Conservation (phyloP, 2,888 invertebrate genomes). For the Hyposoter dolosus region DNA sequence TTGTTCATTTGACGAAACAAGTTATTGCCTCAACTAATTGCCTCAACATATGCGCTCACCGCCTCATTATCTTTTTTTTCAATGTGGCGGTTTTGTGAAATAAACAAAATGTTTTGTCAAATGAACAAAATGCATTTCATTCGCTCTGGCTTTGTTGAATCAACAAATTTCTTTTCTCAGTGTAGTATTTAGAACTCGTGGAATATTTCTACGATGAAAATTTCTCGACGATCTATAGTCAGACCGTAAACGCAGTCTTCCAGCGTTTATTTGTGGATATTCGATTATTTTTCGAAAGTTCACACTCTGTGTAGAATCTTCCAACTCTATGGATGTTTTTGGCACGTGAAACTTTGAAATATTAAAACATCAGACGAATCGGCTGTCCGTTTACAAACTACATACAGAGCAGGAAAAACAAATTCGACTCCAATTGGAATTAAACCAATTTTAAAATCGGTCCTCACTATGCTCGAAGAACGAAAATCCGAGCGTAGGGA, state of each 20-base stretch:
- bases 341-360: conserved; percentile 24
- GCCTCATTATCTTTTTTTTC: too few relatives aligned
- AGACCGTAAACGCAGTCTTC: conserved; percentile 29
- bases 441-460: conserved; percentile 1
- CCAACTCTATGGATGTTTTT: conserved; percentile 1
- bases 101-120: too few relatives aligned
- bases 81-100: too few relatives aligned
- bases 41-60: too few relatives aligned
- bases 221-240: conserved; percentile 10
- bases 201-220: conserved; percentile 15
- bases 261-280: conserved; percentile 58
- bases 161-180: too few relatives aligned
- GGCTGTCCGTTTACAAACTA: conserved; percentile 15
- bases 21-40: too few relatives aligned
- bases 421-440: conserved; percentile 22
- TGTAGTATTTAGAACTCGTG: background rate
- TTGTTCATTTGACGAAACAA: too few relatives aligned
- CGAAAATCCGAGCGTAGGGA: background rate
- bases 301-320: conserved; percentile 24
- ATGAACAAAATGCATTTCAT: too few relatives aligned
- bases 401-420: conserved; percentile 29
- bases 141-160: too few relatives aligned
- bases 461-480: background rate
- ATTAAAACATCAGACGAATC: conserved; percentile 26
- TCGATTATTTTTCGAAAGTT: conserved; percentile 62